phyloP scores from a whole-genome alignment of 53 echinoderm and acorn worm genomes.

The Glandiceps talaboti region DNA sequence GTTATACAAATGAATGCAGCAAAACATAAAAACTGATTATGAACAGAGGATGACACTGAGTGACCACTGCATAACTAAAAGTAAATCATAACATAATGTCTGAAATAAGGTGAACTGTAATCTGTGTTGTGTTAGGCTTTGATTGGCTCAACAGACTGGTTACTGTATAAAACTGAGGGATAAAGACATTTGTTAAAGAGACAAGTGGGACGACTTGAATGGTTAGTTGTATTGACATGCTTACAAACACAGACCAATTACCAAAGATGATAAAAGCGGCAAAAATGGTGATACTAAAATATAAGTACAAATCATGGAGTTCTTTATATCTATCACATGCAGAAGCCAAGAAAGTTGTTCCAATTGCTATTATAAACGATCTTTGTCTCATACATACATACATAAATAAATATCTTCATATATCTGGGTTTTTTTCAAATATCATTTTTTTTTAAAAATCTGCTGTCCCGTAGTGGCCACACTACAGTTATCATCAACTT shows the following conservation, averaged over 20 bases:
- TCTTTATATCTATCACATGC: not conserved
- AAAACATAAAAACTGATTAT: not conserved
- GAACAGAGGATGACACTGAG: not conserved
- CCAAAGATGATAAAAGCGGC: not conserved
- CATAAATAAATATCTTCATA: not conserved
- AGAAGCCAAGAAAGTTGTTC: not conserved
- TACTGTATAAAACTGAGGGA: not conserved
- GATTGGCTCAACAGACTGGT: not conserved
- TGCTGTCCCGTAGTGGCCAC: not conserved
- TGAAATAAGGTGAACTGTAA: not conserved
- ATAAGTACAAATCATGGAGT: not conserved
- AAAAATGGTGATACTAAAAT: not conserved
- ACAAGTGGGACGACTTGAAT: not conserved
- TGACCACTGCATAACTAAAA: not conserved
- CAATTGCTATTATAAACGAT: not conserved
- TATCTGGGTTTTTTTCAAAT: not conserved
- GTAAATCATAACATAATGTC: not conserved
- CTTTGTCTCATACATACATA: not conserved
- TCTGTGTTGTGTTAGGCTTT: not conserved
- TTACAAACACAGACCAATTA: not conserved
- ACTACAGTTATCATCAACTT: not conserved
- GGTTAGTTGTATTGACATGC: not conserved
- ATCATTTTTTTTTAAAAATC: too few species aligned
- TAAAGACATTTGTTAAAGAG: not conserved
- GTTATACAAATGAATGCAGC: not conserved